These are phyloP conservation scores for Tinamus guttatus DNA, from an alignment of 2,113 vertebrate genomes.

Conservation along the genomic window DNA sequence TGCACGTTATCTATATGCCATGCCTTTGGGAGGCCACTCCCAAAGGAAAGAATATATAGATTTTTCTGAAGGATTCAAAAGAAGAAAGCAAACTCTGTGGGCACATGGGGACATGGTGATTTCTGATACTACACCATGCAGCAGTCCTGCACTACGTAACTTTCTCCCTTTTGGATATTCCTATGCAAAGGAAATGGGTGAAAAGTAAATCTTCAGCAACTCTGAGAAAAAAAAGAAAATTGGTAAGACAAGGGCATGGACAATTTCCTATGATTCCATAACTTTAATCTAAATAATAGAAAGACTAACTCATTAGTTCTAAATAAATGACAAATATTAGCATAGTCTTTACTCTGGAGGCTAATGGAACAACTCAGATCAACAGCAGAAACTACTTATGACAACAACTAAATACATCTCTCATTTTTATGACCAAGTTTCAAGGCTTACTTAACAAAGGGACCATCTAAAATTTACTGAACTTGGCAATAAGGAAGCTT, in stretches of 20 bases:
- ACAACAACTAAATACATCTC: neutral
- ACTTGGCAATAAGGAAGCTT: neutral
- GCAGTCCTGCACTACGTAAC: neutral
- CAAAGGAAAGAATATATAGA: neutral
- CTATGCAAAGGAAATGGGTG: neutral
- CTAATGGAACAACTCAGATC: neutral
- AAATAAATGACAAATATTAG: neutral
- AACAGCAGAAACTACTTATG: neutral
- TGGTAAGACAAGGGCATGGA: neutral
- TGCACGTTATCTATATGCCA: neutral
- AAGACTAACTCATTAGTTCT: neutral
- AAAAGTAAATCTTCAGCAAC: neutral
- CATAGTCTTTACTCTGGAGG: neutral
- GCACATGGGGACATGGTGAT: rapidly evolving
- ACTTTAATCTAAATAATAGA: neutral
- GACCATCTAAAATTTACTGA: constrained; percentile 21
- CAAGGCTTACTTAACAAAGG: neutral
- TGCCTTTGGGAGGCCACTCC: neutral
- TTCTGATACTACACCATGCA: neutral
- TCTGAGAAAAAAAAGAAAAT: neutral
- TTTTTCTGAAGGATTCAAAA: neutral
- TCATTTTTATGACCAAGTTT: constrained; percentile 26
- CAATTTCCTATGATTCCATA: neutral
- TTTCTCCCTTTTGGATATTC: neutral
- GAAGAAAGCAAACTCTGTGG: neutral